These are phyloP conservation scores for Chelon auratus DNA, from an alignment of 2,797 vertebrate species.

Conservation along the genomic window DNA sequence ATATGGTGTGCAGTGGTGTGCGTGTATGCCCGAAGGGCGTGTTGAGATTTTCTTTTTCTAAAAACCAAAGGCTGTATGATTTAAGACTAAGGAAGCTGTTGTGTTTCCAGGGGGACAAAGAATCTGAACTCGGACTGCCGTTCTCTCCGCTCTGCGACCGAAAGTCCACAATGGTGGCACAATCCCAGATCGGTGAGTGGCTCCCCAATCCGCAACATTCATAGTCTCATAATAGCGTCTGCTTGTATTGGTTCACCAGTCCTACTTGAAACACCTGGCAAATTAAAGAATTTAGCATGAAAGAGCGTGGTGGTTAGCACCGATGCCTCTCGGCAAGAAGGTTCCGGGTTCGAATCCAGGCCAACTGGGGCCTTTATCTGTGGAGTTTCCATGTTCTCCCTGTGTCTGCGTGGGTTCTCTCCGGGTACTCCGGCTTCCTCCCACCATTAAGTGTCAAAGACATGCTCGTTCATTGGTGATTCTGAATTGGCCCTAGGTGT, in stretches of 20 bases:
- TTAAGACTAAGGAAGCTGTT: conserved; percentile 44
- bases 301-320: neutral
- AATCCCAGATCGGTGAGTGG: conserved; percentile 95
- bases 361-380: too few relatives aligned
- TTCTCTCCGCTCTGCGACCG: conserved; percentile 98
- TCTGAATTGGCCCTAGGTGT: too few relatives aligned
- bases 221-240: too few relatives aligned
- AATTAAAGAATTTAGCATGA: neutral
- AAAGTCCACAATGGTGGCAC: conserved; percentile 97
- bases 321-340: too few relatives aligned
- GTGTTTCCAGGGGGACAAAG: conserved; percentile 94
- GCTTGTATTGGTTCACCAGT: too few relatives aligned
- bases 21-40: neutral
- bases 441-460: too few relatives aligned
- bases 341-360: too few relatives aligned
- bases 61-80: conserved; percentile 15
- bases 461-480: too few relatives aligned
- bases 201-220: neutral
- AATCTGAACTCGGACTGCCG: conserved; percentile 94
- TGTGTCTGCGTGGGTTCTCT: too few relatives aligned
- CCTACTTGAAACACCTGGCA: neutral
- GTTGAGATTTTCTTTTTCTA: conserved; percentile 4
- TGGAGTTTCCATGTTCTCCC: too few relatives aligned
- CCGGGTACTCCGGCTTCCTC: too few relatives aligned
- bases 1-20: conserved; percentile 22